phyloP scores from a whole-genome alignment of 2,888 invertebrate genomes.

The Sarcophaga variegata region DNA sequence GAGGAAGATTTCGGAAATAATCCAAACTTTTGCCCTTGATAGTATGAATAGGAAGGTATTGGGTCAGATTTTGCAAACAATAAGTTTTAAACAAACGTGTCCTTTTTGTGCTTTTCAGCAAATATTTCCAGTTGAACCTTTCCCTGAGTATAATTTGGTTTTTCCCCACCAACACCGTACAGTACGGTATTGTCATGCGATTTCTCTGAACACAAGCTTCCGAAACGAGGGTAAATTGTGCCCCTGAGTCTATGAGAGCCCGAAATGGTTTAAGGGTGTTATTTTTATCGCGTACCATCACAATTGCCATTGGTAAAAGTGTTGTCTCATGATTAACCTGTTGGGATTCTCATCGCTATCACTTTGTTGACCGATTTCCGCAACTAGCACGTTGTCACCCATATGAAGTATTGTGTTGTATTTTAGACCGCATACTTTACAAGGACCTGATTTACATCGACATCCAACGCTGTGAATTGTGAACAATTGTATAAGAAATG shows the following conservation, averaged over 20 bases:
- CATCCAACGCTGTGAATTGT: conserved; percentile 27
- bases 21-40: too few relatives aligned
- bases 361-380: too few relatives aligned
- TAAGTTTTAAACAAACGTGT: too few relatives aligned
- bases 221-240: conserved; percentile 52
- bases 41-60: too few relatives aligned
- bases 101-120: neutral
- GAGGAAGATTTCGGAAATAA: too few relatives aligned
- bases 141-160: conserved; percentile 33
- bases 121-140: conserved; percentile 47
- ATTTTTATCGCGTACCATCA: conserved; percentile 39
- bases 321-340: neutral
- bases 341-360: conserved; percentile 1
- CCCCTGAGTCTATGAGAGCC: conserved; percentile 54
- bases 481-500: conserved; percentile 53
- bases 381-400: too few relatives aligned
- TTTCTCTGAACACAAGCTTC: conserved; percentile 47
- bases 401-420: conserved; percentile 61
- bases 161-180: conserved; percentile 43
- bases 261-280: conserved; percentile 44
- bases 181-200: conserved; percentile 37
- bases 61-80: too few relatives aligned
- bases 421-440: conserved; percentile 40
- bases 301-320: conserved; percentile 52
- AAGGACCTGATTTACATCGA: conserved; percentile 40